Percentiles rank a stretch among this genome's conserved stretches.
These are phyloP conservation scores for Sicus ferrugineus DNA, from an alignment of 2,888 invertebrate species.

Conservation along the genomic window DNA sequence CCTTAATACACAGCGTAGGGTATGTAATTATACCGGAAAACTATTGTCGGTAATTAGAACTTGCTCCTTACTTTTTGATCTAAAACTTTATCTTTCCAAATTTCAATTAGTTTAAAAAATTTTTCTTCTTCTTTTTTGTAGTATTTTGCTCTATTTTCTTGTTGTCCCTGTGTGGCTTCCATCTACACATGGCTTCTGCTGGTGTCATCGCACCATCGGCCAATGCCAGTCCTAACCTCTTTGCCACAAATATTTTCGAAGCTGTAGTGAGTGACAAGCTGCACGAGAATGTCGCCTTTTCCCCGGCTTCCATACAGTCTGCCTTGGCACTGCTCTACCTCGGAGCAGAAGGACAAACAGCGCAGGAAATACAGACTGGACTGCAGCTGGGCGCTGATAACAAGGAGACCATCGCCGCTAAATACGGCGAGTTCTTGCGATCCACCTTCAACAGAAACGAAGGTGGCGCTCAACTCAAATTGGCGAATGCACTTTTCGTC, in stretches of 20 bases:
- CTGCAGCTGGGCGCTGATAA: slow-evolving; percentile 44
- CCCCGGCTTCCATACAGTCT: slow-evolving; percentile 71
- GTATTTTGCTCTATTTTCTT: not conserved
- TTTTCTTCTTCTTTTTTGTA: not conserved
- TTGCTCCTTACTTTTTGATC: too few species aligned
- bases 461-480: slow-evolving; percentile 57
- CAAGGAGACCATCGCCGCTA: slow-evolving; percentile 47
- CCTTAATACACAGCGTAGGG: too few species aligned
- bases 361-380: slow-evolving; percentile 48
- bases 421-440: slow-evolving; percentile 50
- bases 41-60: too few species aligned
- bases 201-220: slow-evolving; percentile 42
- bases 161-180: not conserved
- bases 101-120: not conserved
- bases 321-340: slow-evolving; percentile 76
- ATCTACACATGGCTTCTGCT: slow-evolving; percentile 35
- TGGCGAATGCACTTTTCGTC: slow-evolving; percentile 79
- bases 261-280: slow-evolving; percentile 43
- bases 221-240: slow-evolving; percentile 46
- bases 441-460: slow-evolving; percentile 36
- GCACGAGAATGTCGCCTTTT: slow-evolving; percentile 50
- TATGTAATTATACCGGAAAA: too few species aligned
- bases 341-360: slow-evolving; percentile 68
- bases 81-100: too few species aligned
- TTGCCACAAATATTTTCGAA: slow-evolving; percentile 50